Conservation (phyloP, 2,797 vertebrate genomes). For the Acridotheres tristis region DNA sequence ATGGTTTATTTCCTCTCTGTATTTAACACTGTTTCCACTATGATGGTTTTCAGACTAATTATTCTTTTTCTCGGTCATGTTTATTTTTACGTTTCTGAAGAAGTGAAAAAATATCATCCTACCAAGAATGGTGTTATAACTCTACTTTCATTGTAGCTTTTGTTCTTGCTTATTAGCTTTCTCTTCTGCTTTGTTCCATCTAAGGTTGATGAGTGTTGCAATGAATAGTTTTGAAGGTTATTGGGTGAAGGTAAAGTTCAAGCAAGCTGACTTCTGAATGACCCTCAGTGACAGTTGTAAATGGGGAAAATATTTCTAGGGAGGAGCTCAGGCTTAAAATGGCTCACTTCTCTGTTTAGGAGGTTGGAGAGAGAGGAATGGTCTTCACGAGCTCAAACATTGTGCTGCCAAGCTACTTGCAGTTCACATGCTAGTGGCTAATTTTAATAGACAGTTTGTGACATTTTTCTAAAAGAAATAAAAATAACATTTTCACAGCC, state of each 20-base stretch:
- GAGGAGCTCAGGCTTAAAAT: background rate
- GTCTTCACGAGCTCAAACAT: slow-evolving; percentile 31
- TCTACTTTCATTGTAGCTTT: background rate
- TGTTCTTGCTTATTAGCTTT: background rate
- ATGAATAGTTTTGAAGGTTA: slow-evolving; percentile 6
- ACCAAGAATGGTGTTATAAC: background rate
- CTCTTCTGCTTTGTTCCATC: background rate
- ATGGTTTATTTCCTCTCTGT: background rate
- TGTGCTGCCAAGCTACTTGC: slow-evolving; percentile 3
- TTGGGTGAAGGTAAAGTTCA: slow-evolving; percentile 56
- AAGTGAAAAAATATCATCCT: background rate
- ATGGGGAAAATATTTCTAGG: slow-evolving; percentile 4
- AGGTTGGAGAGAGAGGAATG: background rate
- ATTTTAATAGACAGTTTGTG: slow-evolving; percentile 48
- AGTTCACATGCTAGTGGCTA: slow-evolving; percentile 20
- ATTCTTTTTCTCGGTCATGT: background rate
- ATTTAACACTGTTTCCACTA: background rate
- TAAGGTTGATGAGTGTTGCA: background rate
- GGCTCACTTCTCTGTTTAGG: background rate
- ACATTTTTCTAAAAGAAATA: slow-evolving; percentile 44
- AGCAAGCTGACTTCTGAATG: slow-evolving; percentile 35
- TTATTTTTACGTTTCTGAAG: background rate
- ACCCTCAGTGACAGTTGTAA: slow-evolving; percentile 34
- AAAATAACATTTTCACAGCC: slow-evolving; percentile 50
- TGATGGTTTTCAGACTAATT: background rate